Percentiles rank a stretch among this genome's conserved stretches.
These are phyloP conservation scores for Anolis apletophallus DNA, from an alignment of 2,797 vertebrate species.

Conservation along the genomic window DNA sequence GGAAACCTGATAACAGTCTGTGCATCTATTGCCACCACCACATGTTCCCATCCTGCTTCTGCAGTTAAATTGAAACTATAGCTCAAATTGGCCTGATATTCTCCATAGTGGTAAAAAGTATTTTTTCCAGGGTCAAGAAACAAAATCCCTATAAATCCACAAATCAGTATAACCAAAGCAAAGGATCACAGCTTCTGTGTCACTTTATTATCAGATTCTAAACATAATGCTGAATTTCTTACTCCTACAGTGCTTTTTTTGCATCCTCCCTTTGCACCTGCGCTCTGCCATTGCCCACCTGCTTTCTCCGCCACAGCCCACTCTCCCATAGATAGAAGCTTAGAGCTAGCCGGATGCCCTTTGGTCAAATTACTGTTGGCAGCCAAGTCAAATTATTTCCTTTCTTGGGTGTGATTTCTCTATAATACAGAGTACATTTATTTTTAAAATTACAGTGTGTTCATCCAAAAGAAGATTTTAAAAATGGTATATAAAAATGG, in stretches of 20 bases:
- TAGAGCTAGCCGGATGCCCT: not conserved
- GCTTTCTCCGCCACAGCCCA: not conserved
- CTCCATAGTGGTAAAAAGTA: not conserved
- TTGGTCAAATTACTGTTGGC: not conserved
- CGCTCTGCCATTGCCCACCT: not conserved
- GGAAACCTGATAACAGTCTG: too few relatives aligned
- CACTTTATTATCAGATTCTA: not conserved
- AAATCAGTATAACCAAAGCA: slow-evolving; percentile 9
- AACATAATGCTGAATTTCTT: not conserved
- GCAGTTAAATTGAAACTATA: not conserved
- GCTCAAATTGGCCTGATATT: not conserved
- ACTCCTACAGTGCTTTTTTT: not conserved
- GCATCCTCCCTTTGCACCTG: not conserved
- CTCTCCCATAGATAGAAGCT: not conserved
- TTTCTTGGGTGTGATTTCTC: too few relatives aligned
- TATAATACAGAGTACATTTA: too few relatives aligned
- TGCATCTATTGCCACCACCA: not conserved
- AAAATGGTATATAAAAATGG: not conserved
- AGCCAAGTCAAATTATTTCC: not conserved
- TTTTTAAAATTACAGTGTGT: too few relatives aligned
- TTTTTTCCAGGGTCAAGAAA: not conserved
- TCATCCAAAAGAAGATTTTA: too few relatives aligned
- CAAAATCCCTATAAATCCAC: not conserved
- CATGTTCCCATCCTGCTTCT: not conserved
- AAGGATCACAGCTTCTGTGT: not conserved